Evolutionary conservation across 1,140 invertebrate species (phyloP).

Genomic region (Liolophura sinensis): DNA sequence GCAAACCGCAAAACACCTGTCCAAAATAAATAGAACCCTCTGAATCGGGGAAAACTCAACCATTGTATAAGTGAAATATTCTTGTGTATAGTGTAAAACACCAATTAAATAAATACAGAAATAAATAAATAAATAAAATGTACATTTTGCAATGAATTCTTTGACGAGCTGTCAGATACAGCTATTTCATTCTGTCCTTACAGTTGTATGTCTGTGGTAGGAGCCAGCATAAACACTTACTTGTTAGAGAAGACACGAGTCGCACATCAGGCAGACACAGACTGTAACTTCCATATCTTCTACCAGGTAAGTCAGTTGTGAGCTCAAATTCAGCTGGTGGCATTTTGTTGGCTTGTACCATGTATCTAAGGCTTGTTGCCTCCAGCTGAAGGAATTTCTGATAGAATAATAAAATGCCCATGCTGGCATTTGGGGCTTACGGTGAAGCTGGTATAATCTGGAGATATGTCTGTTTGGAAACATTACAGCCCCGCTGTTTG

Average conservation of each 20-base stretch:
- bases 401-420: background rate
- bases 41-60: too few relatives aligned
- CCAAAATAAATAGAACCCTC: too few relatives aligned
- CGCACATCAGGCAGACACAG: conserved; percentile 80
- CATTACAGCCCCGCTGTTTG: too few relatives aligned
- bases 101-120: too few relatives aligned
- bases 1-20: too few relatives aligned
- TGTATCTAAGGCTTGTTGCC: background rate
- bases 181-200: background rate
- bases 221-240: conserved; percentile 96
- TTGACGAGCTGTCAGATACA: too few relatives aligned
- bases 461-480: too few relatives aligned
- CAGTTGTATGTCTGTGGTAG: conserved; percentile 78
- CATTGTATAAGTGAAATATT: too few relatives aligned
- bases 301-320: conserved; percentile 68
- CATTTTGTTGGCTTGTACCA: background rate
- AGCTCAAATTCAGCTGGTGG: background rate
- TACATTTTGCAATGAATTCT: background rate
- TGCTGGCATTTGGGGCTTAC: background rate
- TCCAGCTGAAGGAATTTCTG: background rate
- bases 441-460: background rate
- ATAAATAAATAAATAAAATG: too few relatives aligned
- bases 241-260: conserved; percentile 91
- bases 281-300: conserved; percentile 94
- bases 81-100: too few relatives aligned